Percentiles rank a stretch among this genome's conserved stretches.
Conservation (phyloP, 2,888 invertebrate genomes). For the Dasypolia templi region DNA sequence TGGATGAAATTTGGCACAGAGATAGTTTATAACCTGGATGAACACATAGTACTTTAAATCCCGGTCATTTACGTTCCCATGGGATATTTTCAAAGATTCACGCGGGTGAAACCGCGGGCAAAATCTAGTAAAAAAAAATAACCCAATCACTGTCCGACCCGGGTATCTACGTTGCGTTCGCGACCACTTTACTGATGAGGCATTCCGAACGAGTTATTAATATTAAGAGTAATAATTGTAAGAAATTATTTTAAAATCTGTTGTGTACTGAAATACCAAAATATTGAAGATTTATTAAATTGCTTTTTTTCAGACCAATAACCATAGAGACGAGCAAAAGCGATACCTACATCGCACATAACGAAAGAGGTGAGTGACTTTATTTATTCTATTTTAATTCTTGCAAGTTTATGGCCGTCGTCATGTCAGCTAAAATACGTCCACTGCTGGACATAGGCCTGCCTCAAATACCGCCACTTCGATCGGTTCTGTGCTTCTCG, state of each 20-base stretch:
- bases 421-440: no score
- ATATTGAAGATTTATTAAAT: not conserved
- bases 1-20: no score
- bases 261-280: not conserved
- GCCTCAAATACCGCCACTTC: no score
- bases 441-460: no score
- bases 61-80: no score
- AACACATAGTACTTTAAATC: no score
- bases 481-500: no score
- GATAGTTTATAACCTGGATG: no score
- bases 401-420: not conserved
- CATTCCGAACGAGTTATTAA: not conserved
- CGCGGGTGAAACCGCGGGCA: no score
- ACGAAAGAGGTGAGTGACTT: conserved; percentile 71
- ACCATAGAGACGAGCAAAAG: conserved; percentile 77
- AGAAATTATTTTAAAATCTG: no score
- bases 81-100: no score
- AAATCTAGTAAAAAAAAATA: not conserved
- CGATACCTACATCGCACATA: conserved; percentile 73
- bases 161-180: not conserved
- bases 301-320: conserved; percentile 73
- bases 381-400: not conserved
- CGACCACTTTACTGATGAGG: not conserved
- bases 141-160: not conserved
- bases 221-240: no score